phyloP scores from a whole-genome alignment of 1,140 invertebrate species.

The Drosophila auraria region DNA sequence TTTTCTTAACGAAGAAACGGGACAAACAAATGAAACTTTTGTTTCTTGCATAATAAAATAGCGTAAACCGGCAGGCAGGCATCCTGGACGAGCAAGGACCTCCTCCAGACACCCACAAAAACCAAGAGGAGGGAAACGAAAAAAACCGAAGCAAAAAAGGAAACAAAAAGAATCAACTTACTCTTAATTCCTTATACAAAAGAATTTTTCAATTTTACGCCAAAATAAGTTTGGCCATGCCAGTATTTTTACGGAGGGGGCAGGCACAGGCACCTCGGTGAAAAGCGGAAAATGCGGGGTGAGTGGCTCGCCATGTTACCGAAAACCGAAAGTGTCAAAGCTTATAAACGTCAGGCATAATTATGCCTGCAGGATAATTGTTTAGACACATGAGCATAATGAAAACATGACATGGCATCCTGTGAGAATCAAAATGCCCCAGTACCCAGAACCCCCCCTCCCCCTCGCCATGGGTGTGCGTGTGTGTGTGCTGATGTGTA shows the following conservation, averaged over 20 bases:
- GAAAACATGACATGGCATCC: constrained; percentile 84
- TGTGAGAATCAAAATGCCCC: constrained; percentile 73
- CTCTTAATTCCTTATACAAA: constrained; percentile 79
- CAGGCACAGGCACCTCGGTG: constrained; percentile 7
- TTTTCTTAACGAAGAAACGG: constrained; percentile 73
- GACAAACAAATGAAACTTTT: constrained; percentile 83
- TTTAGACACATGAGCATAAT: constrained; percentile 85
- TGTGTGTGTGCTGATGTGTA: constrained; percentile 52
- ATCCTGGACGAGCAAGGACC: constrained; percentile 13
- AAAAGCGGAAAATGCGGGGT: constrained; percentile 14
- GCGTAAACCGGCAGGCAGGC: constrained; percentile 56
- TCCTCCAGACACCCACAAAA: background rate
- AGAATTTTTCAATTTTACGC: constrained; percentile 85
- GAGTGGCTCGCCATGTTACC: constrained; percentile 65
- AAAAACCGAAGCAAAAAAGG: constrained; percentile 10
- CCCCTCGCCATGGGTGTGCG: constrained; percentile 7
- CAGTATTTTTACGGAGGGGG: constrained; percentile 29
- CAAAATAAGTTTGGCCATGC: constrained; percentile 84
- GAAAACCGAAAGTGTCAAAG: constrained; percentile 84
- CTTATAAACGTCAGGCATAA: constrained; percentile 84
- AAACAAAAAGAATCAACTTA: constrained; percentile 68
- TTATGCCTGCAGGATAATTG: constrained; percentile 85
- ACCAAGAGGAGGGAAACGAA: constrained; percentile 6
- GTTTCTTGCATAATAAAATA: constrained; percentile 84
- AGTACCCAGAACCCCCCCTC: background rate